Evolutionary conservation across 2,888 invertebrate genomes (phyloP), one percentile per base, ranked within the genome.

Genomic region (Cephus sareptanus): DNA sequence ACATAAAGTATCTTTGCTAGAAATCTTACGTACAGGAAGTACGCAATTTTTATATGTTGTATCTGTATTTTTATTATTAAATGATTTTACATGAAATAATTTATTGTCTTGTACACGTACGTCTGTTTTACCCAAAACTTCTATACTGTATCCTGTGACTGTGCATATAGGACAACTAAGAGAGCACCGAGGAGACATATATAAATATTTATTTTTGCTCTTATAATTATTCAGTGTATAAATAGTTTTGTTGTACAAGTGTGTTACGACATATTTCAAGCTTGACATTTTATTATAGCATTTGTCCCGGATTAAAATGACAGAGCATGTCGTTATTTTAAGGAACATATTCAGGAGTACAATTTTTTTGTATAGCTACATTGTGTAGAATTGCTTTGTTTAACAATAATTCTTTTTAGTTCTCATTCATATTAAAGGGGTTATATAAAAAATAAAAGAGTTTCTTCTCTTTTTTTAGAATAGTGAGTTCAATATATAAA

Each of bases 11-110:
- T 35, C 30, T 13, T 74, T 23, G 71, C 9, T 33, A 71, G 13
- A 33, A 71, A 31, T 71, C 33, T 34, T 71, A 71, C 34, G 30
- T 71, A 23, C 71, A 33, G 15, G 12, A 71, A 33, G 35, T 74
- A 74, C 35, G n/a, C 35, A n/a, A 34, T 74, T 74, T 71, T 74
- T 74, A 74, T 74, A 74, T 34, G 30, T 74, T 34, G 71, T 74
- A 35, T 74, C 74, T 74, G 74, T 74, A 74, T 74, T 74, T 74
- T 74, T 74, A 74, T 74, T 74, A 74, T 74, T 74, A 74, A 74
- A 74, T 34, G 30, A 74, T 34, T 74, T 74, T 74, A 56, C 9
- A 56, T 56, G 23, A 56, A 23, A 23, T 56, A 23, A 56, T 23
- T 56, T 56, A 23, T 56, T 40, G 40, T 40, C 40, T 23, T 23